These are phyloP conservation scores for Prosapia bicincta DNA, from an alignment of 2,888 invertebrate genomes.

Conservation along the genomic window DNA sequence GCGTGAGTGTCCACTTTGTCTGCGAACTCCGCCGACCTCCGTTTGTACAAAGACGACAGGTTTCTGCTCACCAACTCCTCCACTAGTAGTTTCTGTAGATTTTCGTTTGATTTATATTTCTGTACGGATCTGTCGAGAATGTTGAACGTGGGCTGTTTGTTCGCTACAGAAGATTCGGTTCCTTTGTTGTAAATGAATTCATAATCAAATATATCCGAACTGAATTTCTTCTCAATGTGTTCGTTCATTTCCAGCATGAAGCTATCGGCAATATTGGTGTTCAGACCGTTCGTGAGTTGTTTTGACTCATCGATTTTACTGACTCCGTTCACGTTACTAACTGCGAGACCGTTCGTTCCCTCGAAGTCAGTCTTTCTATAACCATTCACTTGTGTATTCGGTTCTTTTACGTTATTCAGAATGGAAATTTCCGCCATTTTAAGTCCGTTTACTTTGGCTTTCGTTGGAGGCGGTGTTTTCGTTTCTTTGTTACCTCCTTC, in stretches of 20 bases:
- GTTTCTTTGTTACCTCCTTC: background rate
- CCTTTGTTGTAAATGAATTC: background rate
- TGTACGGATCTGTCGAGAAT: background rate
- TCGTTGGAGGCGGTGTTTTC: background rate
- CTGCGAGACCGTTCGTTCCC: too few relatives aligned
- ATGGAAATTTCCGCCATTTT: background rate
- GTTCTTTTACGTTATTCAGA: background rate
- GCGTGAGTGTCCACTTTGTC: background rate
- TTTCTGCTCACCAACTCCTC: background rate
- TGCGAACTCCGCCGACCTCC: background rate
- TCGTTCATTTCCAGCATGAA: constrained; percentile 22
- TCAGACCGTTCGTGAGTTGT: background rate
- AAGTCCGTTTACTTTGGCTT: background rate
- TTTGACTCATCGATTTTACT: background rate
- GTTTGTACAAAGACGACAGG: background rate
- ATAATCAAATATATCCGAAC: background rate
- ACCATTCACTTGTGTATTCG: too few relatives aligned
- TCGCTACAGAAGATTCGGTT: background rate
- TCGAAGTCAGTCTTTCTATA: too few relatives aligned
- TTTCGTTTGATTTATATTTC: background rate
- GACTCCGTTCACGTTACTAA: background rate
- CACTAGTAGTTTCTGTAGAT: background rate
- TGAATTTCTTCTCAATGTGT: constrained; percentile 21
- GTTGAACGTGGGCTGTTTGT: background rate
- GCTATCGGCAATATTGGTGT: constrained; percentile 12